Base-by-base conservation (phyloP, 2,888 invertebrate genomes). In the Trimorus sp. region DNA sequence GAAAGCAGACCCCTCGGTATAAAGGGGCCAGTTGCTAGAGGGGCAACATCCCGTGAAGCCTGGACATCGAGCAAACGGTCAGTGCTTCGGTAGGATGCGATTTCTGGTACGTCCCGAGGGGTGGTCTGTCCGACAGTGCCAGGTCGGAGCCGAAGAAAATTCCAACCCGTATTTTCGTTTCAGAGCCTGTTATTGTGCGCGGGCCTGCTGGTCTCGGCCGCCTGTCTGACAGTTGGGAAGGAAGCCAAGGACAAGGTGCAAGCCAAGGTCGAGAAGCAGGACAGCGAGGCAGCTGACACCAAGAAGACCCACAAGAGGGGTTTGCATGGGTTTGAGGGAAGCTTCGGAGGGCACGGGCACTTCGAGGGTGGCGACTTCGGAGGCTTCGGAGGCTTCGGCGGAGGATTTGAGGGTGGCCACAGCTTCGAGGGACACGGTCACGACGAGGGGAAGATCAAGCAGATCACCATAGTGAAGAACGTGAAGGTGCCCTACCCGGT, bases 241-340 rank as follows among this genome's bases (percentile, higher is more conserved):
- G 63, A 12, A 54, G 4, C 26, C 26, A 26, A 69, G 40, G 48
- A 79, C 45, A 56, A 36, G 36, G 62, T 68, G 60, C 16, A 77
- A 11, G 45, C 37, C 11, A 58, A 42, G 59, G 53, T 40, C 12
- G 54, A 74, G 14, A 15, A 54, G 2, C 40, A 12, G 11, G 83
- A 92, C 86, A 92, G 93, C 82, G 92, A 90, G 62, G 90, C 92
- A 9, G 74, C 93, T 69, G 95, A 95, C 83, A 96, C 96, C 89
- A 95, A 95, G 86, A 95, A 95, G 90, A 95, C 26, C 26, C 1
- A 96, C 85, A 96, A 96, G 90, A 94, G 96, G 87, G 96, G 96
- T 73, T 92, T 96, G 75, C 93, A 94, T 87, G 92, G 93, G 75
- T 85, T 90, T 60, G 91, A 90, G 70, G 91, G 91, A 26, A 87